A percentile compares a stretch with the other conserved stretches of the same genome.
Evolutionary conservation across 2,888 invertebrate genomes (phyloP).

Genomic region (Mantis religiosa): DNA sequence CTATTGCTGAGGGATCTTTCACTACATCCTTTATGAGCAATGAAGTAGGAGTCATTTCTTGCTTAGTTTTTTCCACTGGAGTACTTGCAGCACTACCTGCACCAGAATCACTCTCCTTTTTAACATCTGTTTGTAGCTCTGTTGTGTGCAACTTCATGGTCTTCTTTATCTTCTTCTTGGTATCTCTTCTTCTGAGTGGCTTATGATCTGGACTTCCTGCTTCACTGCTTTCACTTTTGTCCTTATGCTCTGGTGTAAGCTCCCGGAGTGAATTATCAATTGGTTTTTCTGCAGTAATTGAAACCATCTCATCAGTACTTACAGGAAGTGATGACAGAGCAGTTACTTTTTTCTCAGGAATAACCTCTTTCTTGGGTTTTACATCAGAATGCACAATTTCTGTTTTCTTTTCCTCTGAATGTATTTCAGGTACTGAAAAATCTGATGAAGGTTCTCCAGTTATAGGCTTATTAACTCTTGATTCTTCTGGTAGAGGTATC

Average conservation of each 20-base stretch:
- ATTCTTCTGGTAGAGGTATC: neutral
- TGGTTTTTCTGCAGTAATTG: neutral
- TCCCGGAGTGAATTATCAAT: neutral
- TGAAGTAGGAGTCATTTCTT: neutral
- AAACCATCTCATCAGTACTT: neutral
- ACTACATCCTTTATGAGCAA: neutral
- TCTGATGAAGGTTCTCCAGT: too few species aligned
- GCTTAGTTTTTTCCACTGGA: neutral
- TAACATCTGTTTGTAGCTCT: neutral
- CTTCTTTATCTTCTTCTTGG: conserved; percentile 21
- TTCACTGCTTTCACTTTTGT: neutral
- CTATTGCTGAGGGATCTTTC: neutral
- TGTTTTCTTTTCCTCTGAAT: neutral
- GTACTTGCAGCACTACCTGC: neutral
- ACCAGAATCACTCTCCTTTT: neutral
- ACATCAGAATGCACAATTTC: neutral
- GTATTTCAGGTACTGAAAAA: too few species aligned
- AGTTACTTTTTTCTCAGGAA: neutral
- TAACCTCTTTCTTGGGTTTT: neutral
- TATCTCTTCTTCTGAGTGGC: conserved; percentile 24
- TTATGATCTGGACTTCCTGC: neutral
- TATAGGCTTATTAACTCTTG: too few species aligned
- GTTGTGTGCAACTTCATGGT: neutral
- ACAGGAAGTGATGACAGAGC: neutral
- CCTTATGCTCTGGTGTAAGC: neutral